Evolutionary conservation across 2,113 vertebrate genomes (phyloP), one percentile per base, ranked within the genome.

Genomic region (Oxyruncus cristatus): DNA sequence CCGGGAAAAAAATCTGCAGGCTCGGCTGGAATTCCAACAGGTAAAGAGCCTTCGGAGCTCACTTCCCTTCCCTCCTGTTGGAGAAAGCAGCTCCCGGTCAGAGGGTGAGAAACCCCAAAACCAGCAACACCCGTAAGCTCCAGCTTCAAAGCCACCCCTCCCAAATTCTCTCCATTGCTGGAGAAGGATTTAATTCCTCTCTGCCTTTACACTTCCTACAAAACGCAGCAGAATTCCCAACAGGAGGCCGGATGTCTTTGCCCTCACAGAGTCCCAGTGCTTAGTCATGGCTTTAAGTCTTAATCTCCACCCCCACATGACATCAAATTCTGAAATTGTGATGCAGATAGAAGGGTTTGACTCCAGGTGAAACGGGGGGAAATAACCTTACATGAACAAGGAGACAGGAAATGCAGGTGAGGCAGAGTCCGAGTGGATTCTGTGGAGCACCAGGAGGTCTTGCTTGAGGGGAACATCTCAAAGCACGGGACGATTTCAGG

Each of bases 261-360:
- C 26, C 37, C 7, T 93, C 75, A 55, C 44, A 26, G 37, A 41
- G 76, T 6, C 30, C 91, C 68, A 0, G 24, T 75, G 89, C 96
- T 95, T 91, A 97, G 94, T 95, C 95, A 91, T 1, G 18, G 84
- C 95, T 81, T 53, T 52, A 61, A 68, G 77, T 37, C 91, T 77
- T 24, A 1, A 82, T 93, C 94, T 85, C 96, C 94, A 85, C 96
- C 92, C 92, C 93, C 95, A 68, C 85, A 50, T 42, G 55, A 87
- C 91, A 89, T 56, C 74, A 72, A 74, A 91, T 80, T 32, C 50
- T 8, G 66, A 93, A 94, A 33, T 32, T 21, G 7, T 66, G 93
- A 94, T 92, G 93, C 93, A 82, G 89, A 92, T 42, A 46, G 85
- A 90, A 84, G 44, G 63, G 21, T 87, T 23, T 23, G 91, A 65